Percentiles rank a stretch among this genome's conserved stretches.
phyloP scores from a whole-genome alignment of 2,113 vertebrate genomes.

The Nothobranchius furzeri region DNA sequence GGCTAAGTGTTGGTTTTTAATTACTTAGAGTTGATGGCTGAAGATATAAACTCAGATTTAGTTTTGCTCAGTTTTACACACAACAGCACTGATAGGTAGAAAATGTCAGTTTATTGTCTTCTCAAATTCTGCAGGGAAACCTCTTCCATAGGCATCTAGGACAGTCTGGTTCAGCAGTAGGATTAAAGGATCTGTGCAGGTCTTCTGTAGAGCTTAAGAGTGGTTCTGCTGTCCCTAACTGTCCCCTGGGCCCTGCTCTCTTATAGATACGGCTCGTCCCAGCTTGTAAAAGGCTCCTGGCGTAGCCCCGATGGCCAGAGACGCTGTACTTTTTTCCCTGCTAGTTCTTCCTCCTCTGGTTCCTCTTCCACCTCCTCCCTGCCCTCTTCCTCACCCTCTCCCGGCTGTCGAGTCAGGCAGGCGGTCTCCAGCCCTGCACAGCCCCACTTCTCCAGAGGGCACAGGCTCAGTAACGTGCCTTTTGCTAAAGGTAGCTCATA shows the following conservation, averaged over 20 bases:
- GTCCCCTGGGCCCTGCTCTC: slow-evolving; percentile 65
- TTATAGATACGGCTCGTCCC: slow-evolving; percentile 73
- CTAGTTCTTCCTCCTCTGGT: slow-evolving; percentile 69
- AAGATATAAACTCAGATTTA: slow-evolving; percentile 31
- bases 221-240: slow-evolving; percentile 48
- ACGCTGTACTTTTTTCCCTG: slow-evolving; percentile 62
- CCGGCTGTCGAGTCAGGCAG: slow-evolving; percentile 66
- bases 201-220: slow-evolving; percentile 39
- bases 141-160: neutral
- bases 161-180: slow-evolving; percentile 13
- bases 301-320: slow-evolving; percentile 67
- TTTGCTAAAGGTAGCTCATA: slow-evolving; percentile 79
- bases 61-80: slow-evolving; percentile 12
- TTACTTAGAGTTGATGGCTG: slow-evolving; percentile 24
- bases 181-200: slow-evolving; percentile 47
- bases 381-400: slow-evolving; percentile 54
- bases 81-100: slow-evolving; percentile 18
- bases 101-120: neutral
- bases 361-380: slow-evolving; percentile 66
- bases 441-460: slow-evolving; percentile 73
- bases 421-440: slow-evolving; percentile 70
- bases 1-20: slow-evolving; percentile 58
- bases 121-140: slow-evolving; percentile 1
- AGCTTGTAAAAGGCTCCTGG: slow-evolving; percentile 62
- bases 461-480: slow-evolving; percentile 76